Base-by-base conservation (phyloP, 2,113 vertebrate genomes). In the Tragelaphus buxtoni region DNA sequence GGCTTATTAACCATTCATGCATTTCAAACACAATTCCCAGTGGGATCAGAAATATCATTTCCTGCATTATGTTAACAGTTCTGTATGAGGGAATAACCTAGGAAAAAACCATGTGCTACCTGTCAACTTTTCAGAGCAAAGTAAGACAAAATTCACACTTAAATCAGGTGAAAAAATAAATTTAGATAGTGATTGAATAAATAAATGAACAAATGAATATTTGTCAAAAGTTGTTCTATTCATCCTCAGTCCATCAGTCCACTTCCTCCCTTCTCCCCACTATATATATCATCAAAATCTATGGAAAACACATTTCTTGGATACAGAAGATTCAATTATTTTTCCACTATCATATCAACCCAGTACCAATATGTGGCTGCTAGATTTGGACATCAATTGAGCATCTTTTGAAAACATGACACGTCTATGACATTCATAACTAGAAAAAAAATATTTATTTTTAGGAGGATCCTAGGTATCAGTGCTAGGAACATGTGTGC, bases 1-100 rank as follows among this genome's bases (percentile, higher is more conserved):
- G 97, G 91, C 65, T 98, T 97, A 92, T 90, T 96, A 97, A 93
- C 3, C 74, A 96, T 84, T 98, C 98, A 99, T 99, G 98, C 98
- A 98, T 96, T 90, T 98, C 96, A 99, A 97, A 97, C 96, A 98
- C 79, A 98, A 89, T 84, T 96, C 95, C 13, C 96, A 74, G 84
- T 1, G 74, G 56, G 53, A 83, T 26, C 30, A 85, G 61, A 82
- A 90, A 58, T 58, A 61, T n/a, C 32, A 61, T 86, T 88, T 85
- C 47, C 53, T 77, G 60, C 14, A 82, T 18, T 32, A 86, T 18
- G 24, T 55, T n/a, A 84, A 95, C 92, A 45, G 49, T 28, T 86
- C 81, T 69, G 10, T 51, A 51, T 7, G 55, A 94, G 11, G 63
- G 30, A 90, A 89, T 76, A 96, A 86, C 24, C 58, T 84, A 82